Percentiles rank a stretch among this genome's conserved stretches.
Conservation (phyloP, 2,888 invertebrate species). For the Clusia tigrina region DNA sequence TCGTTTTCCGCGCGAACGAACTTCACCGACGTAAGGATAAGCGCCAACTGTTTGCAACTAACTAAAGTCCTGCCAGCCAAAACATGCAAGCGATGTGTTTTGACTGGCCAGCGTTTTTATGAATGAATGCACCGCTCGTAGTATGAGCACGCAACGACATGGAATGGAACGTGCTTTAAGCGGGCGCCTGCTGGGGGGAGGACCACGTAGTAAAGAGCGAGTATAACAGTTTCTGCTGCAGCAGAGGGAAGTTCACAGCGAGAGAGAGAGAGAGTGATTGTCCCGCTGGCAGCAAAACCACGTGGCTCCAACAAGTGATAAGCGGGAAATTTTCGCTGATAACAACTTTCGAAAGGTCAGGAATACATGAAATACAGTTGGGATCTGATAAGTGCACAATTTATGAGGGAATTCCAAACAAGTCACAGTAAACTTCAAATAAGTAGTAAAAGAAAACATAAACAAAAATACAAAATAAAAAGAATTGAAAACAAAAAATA, state of each 20-base stretch:
- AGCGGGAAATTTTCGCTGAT: not conserved
- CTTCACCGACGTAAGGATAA: not conserved
- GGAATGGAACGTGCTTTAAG: not conserved
- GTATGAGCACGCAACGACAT: not conserved
- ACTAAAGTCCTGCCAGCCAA: not conserved
- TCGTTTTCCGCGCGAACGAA: not conserved
- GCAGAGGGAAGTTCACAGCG: not conserved
- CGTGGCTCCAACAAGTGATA: conserved; percentile 10
- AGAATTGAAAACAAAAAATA: too few species aligned
- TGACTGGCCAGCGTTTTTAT: not conserved
- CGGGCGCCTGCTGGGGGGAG: not conserved
- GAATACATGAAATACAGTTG: too few species aligned
- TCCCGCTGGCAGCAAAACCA: not conserved
- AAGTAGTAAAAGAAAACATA: too few species aligned
- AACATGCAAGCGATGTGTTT: not conserved
- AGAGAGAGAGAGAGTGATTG: not conserved
- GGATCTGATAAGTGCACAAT: too few species aligned
- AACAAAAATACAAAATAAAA: too few species aligned
- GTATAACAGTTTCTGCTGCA: not conserved
- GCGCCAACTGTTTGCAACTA: not conserved
- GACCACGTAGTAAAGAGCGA: not conserved
- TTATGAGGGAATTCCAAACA: too few species aligned
- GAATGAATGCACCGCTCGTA: conserved; percentile 6
- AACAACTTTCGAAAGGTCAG: not conserved
- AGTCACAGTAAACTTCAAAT: too few species aligned